A percentile compares a stretch with the other conserved stretches of the same genome.
phyloP scores from a whole-genome alignment of 2,113 vertebrate genomes.

The Eulemur rufifrons region DNA sequence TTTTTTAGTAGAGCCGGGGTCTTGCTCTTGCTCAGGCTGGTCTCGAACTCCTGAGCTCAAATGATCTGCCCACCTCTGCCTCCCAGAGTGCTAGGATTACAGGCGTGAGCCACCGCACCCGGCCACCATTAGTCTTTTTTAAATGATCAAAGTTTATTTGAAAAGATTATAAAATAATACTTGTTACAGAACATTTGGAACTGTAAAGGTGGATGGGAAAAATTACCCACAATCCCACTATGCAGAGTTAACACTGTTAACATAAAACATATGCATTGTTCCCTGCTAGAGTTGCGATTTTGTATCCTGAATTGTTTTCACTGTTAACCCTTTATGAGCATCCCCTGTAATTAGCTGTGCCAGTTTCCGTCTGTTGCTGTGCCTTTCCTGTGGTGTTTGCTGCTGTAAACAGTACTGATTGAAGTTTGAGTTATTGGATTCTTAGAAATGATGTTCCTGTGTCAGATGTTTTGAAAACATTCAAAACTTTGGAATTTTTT shows the following conservation, averaged over 20 bases:
- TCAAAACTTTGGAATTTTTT: neutral
- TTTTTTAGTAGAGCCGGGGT: too few relatives aligned
- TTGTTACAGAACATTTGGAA: neutral
- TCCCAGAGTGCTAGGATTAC: too few relatives aligned
- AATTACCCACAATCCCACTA: neutral
- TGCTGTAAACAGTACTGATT: neutral
- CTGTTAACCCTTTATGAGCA: neutral
- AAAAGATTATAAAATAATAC: neutral
- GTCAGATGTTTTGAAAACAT: neutral
- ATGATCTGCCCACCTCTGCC: too few relatives aligned
- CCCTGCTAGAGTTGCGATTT: neutral
- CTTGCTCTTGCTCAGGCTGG: too few relatives aligned
- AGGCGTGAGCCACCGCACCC: too few relatives aligned
- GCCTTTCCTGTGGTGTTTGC: neutral
- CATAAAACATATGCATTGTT: neutral
- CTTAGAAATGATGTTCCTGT: neutral
- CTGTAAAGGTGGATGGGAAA: neutral
- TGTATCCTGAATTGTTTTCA: neutral
- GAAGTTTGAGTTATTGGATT: neutral
- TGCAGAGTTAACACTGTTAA: neutral
- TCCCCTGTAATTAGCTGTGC: neutral
- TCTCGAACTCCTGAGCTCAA: too few relatives aligned
- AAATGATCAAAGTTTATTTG: neutral
- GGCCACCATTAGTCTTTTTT: neutral
- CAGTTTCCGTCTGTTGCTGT: neutral